Base-by-base conservation (phyloP, 2,888 invertebrate genomes). In the Cryptocheilus praepositus region DNA sequence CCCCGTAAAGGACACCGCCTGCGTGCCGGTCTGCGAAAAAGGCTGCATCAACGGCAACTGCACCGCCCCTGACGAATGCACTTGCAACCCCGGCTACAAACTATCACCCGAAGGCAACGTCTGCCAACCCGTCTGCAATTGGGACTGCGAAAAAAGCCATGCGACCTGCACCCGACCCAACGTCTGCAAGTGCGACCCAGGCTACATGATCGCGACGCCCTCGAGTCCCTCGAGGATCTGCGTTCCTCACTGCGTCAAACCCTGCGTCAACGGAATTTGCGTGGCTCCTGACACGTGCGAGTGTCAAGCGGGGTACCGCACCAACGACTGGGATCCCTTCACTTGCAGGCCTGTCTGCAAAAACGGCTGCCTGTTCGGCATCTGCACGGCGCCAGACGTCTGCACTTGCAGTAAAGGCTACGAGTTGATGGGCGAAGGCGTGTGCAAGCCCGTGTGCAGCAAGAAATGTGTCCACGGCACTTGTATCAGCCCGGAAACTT, bases 181-280 rank as follows among this genome's bases (percentile, higher is more conserved):
- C 18, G 90, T 90, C 0, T 95, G 95, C 89, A 89, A 89, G 2
- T 93, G 94, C 85, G 91, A 90, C 80, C 89, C 91, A 11, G 93
- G 92, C 57, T 92, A 52, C 61, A 13, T n/a, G 58, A 77, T 25
- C 25, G 25, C 25, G 25, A 70, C 11, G 76, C 2, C 7, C 1
- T 15, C 43, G 8, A 8, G 13, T n/a, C 28, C 49, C 5, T 1
- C 36, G 7, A 44, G n/a, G 7, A n/a, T 19, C 3, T 89, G 90
- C 85, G 89, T 67, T 81, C 88, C 87, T 13, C 81, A 71, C 67
- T 91, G 82, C 83, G 87, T 80, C 28, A 67, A 67, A 60, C 1
- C 87, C 16, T 84, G 84, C 61, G 16, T 69, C 5, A 76, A 82
- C 57, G 83, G 83, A 15, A 74, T 70, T 1, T 84, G 84, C 64